Base-by-base conservation (phyloP, 2,797 vertebrate genomes). In the Gymnothorax javanicus region DNA sequence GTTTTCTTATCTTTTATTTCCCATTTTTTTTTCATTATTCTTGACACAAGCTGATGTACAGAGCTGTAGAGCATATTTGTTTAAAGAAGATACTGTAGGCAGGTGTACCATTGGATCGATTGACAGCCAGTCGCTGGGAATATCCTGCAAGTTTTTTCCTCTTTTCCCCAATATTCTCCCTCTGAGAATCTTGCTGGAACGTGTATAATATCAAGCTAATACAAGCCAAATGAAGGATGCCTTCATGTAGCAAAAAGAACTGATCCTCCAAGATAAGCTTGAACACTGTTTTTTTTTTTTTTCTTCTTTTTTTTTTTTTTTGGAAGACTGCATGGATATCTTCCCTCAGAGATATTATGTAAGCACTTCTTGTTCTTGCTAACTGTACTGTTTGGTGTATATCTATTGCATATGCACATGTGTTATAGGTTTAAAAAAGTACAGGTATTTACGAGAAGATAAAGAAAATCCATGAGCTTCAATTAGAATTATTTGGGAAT, bases 211-310 rank as follows among this genome's bases (percentile, higher is more conserved):
- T 94, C 93, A 91, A 92, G 87, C 89, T 91, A 93, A 93, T 92
- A 90, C 94, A 92, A 94, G 91, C 91, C 94, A 93, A 93, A 93
- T 94, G 93, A 96, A 95, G 95, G 94, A 94, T 88, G 90, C 93
- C 73, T 92, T 93, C 90, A 93, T 94, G 94, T 94, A 95, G 94
- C 91, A 92, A 85, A 87, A 89, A 87, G 60, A 91, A 91, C 59
- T 69, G 23, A 88, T 92, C 86, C 83, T 69, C 92, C 71, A 92
- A 83, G 88, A 90, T 91, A 25, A 91, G 90, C 87, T 1, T 87
- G 91, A 91, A 90, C 86, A 91, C 88, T 86, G 86, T 87, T 89
- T 92, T 92, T 86, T 86, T 87, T 89, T 92, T 92, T 91, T 86
- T 87, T 93, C 91, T 94, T 92, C 93, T 91, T 82, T 88, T 52